Conservation (phyloP, 2,113 vertebrate species). For the Callipepla squamata region DNA sequence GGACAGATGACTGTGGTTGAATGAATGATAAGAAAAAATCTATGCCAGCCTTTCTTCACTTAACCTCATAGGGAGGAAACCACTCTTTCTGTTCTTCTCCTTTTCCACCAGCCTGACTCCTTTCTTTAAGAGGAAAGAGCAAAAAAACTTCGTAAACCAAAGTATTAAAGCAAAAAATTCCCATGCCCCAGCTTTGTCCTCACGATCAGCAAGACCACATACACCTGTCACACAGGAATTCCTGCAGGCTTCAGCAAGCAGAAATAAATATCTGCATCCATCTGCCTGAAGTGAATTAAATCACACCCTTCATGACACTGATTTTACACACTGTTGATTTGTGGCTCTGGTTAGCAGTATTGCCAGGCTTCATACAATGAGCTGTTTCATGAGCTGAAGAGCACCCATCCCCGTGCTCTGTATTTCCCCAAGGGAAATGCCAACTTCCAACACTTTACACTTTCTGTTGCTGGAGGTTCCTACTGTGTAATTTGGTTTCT, state of each 20-base stretch:
- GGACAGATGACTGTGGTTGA: not conserved
- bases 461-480: not conserved
- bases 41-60: not conserved
- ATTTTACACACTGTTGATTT: not conserved
- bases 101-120: not conserved
- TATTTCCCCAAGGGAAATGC: not conserved
- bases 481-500: not conserved
- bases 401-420: not conserved
- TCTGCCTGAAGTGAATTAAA: not conserved
- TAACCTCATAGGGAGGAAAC: rapidly evolving
- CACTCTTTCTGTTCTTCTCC: not conserved
- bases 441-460: rapidly evolving
- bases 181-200: not conserved
- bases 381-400: not conserved
- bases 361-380: not conserved
- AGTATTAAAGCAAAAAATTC: not conserved
- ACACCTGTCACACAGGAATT: not conserved
- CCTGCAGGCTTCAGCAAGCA: not conserved
- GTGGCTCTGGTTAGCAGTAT: not conserved
- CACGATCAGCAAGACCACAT: not conserved
- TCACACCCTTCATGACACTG: not conserved
- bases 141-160: not conserved
- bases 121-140: not conserved
- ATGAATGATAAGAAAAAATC: not conserved
- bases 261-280: not conserved